These are phyloP conservation scores for Odontocolon sp. DNA, from an alignment of 2,888 invertebrate genomes.

Conservation along the genomic window DNA sequence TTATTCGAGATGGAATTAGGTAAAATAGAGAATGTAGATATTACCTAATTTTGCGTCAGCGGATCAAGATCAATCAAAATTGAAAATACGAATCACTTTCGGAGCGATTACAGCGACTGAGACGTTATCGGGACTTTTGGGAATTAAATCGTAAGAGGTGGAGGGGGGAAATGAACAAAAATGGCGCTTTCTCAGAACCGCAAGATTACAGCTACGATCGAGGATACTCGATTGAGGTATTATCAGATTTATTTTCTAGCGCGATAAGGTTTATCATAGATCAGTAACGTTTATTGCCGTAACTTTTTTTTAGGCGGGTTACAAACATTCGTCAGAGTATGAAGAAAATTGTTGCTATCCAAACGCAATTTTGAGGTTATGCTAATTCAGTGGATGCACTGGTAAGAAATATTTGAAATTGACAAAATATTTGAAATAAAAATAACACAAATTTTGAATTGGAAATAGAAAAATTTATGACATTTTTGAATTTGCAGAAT, in stretches of 20 bases:
- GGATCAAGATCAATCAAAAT: constrained; percentile 52
- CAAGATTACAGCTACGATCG: too few species aligned
- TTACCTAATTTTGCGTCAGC: constrained; percentile 46
- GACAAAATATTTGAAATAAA: too few species aligned
- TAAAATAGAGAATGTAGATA: constrained; percentile 2
- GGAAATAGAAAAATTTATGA: too few species aligned
- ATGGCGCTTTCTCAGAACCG: constrained; percentile 9
- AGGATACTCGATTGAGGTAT: constrained; percentile 1
- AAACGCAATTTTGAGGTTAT: background rate
- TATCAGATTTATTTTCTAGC: background rate
- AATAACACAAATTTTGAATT: too few species aligned
- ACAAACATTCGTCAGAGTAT: background rate
- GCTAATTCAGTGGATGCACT: background rate
- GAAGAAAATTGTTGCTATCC: background rate
- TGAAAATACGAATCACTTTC: constrained; percentile 52
- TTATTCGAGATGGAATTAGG: background rate
- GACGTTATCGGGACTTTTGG: too few species aligned
- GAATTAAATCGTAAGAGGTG: background rate
- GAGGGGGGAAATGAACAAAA: constrained; percentile 5
- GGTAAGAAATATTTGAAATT: constrained; percentile 4
- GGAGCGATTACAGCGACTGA: background rate
- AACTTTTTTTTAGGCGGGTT: too few species aligned
- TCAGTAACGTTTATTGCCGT: too few species aligned
- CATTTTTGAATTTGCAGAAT: background rate
- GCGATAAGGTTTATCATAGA: background rate